Percentiles rank a stretch among this genome's conserved stretches.
Conservation (phyloP, 2,888 invertebrate genomes). For the Busseola fusca region DNA sequence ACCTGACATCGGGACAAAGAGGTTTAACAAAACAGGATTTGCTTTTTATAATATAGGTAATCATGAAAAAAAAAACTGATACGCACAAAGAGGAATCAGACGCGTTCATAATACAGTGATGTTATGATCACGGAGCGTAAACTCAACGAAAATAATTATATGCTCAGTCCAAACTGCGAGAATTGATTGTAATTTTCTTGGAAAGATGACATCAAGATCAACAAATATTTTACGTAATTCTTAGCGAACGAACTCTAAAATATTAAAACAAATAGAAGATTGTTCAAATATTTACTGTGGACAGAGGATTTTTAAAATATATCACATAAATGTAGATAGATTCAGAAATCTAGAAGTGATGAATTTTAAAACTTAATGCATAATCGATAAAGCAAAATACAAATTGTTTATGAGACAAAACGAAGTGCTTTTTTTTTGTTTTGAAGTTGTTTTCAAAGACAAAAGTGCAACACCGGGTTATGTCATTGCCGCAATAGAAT, state of each 20-base stretch:
- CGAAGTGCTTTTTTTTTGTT: too few species aligned
- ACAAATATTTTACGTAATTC: slow-evolving; percentile 60
- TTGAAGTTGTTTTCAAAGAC: slow-evolving; percentile 46
- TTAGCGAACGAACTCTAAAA: slow-evolving; percentile 59
- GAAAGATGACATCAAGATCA: slow-evolving; percentile 50
- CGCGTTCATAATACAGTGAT: slow-evolving; percentile 20
- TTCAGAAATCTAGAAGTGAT: slow-evolving; percentile 20
- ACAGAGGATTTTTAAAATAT: slow-evolving; percentile 24
- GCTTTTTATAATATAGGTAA: slow-evolving; percentile 39
- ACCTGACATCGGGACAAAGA: slow-evolving; percentile 68
- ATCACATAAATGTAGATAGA: slow-evolving; percentile 6
- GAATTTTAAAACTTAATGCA: slow-evolving; percentile 30
- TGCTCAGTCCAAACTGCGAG: slow-evolving; percentile 41
- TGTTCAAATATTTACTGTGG: slow-evolving; percentile 49
- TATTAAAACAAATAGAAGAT: slow-evolving; percentile 60
- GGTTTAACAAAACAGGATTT: slow-evolving; percentile 49
- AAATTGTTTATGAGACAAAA: slow-evolving; percentile 28
- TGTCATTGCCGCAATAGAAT: slow-evolving; percentile 53
- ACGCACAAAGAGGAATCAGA: slow-evolving; percentile 7
- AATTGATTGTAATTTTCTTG: slow-evolving; percentile 61
- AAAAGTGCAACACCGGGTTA: slow-evolving; percentile 54
- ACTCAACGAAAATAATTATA: slow-evolving; percentile 26
- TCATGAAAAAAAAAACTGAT: slow-evolving; percentile 13
- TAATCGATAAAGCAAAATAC: slow-evolving; percentile 33
- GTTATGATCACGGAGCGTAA: slow-evolving; percentile 32